phyloP scores from a whole-genome alignment of 2,888 invertebrate genomes.

The Anthoptus insignis region DNA sequence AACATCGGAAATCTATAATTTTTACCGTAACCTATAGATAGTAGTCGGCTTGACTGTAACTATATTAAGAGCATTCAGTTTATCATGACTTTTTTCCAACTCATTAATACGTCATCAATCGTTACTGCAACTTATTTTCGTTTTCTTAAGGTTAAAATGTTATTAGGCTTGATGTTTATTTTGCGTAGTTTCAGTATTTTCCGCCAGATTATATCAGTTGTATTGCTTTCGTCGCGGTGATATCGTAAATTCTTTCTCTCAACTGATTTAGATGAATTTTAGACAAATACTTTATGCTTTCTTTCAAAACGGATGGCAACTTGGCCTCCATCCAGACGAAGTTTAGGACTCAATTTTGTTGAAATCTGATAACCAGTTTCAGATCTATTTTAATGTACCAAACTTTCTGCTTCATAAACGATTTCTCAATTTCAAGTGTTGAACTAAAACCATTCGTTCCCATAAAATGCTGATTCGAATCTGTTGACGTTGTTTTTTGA shows the following conservation, averaged over 20 bases:
- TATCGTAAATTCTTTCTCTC: not conserved
- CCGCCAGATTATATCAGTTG: not conserved
- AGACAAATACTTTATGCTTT: constrained; percentile 1
- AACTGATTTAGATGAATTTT: not conserved
- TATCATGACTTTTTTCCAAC: too few species aligned
- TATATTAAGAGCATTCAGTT: too few species aligned
- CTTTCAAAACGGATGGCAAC: not conserved
- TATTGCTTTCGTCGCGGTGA: not conserved
- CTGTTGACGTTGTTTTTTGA: not conserved
- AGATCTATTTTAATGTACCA: constrained; percentile 2
- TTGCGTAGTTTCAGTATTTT: too few species aligned
- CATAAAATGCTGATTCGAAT: not conserved
- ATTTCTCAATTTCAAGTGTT: not conserved
- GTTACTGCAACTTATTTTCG: too few species aligned
- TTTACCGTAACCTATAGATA: too few species aligned
- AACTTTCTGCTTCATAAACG: constrained; percentile 11
- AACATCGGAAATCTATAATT: too few species aligned
- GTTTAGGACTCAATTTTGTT: constrained; percentile 9
- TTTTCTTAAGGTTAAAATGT: too few species aligned
- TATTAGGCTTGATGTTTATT: too few species aligned
- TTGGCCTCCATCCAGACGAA: not conserved
- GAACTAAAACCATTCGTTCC: not conserved
- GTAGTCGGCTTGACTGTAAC: too few species aligned
- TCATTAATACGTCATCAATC: too few species aligned
- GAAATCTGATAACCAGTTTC: constrained; percentile 7